Evolutionary conservation across 1,140 invertebrate genomes (phyloP).

Genomic region (Heliconius eleuchia): DNA sequence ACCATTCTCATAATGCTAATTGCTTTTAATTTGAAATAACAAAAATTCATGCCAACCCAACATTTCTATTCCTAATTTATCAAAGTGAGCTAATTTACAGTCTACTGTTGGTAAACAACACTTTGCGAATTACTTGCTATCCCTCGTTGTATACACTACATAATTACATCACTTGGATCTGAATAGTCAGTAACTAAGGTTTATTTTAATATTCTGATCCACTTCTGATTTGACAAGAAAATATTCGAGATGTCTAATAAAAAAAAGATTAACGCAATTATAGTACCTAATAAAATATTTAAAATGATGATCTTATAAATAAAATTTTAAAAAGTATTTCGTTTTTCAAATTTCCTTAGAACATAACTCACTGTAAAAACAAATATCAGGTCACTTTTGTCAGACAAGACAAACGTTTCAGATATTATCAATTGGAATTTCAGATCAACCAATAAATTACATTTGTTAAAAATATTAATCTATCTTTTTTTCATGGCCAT

Average conservation of each 20-base stretch:
- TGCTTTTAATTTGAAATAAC: slow-evolving; percentile 9
- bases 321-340: too few species aligned
- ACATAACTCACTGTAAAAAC: not conserved
- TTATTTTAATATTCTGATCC: not conserved
- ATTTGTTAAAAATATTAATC: not conserved
- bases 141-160: not conserved
- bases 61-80: slow-evolving; percentile 1
- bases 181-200: not conserved
- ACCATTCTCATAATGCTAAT: slow-evolving; percentile 1
- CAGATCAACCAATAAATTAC: not conserved
- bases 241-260: too few species aligned
- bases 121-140: not conserved
- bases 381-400: not conserved
- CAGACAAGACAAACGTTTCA: not conserved
- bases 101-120: not conserved
- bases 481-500: not conserved
- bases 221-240: not conserved
- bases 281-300: too few species aligned
- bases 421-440: slow-evolving; percentile 4
- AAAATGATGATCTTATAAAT: too few species aligned
- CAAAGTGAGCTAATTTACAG: slow-evolving; percentile 5
- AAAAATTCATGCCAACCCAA: not conserved
- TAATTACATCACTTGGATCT: not conserved
- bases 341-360: not conserved
- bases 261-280: too few species aligned